A percentile compares a stretch with the other conserved stretches of the same genome.
Conservation (phyloP, 2,888 invertebrate species). For the Nebria salina region DNA sequence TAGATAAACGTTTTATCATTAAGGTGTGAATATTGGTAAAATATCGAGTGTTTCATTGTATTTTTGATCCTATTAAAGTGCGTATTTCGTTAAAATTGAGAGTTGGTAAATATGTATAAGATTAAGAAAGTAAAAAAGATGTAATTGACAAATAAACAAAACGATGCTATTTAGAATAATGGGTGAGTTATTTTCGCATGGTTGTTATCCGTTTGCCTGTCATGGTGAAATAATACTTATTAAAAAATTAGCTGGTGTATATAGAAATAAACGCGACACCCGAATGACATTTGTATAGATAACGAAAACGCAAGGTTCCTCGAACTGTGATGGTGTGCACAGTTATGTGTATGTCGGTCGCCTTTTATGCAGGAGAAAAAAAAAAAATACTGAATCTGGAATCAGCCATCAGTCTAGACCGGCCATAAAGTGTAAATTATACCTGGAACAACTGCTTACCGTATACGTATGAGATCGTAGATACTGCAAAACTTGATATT, state of each 20-base stretch:
- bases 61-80: too few relatives aligned
- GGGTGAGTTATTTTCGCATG: not conserved
- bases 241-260: conserved; percentile 47
- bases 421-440: conserved; percentile 11
- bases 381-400: not conserved
- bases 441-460: not conserved
- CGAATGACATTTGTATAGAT: conserved; percentile 40
- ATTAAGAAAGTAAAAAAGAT: too few relatives aligned
- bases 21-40: too few relatives aligned
- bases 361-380: not conserved
- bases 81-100: too few relatives aligned
- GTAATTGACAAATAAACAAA: not conserved
- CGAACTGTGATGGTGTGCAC: not conserved
- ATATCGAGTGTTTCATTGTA: too few relatives aligned
- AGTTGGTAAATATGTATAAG: too few relatives aligned
- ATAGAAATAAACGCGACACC: conserved; percentile 47
- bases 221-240: conserved; percentile 51
- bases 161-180: not conserved
- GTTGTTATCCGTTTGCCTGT: conserved; percentile 37
- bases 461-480: not conserved
- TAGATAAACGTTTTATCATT: too few relatives aligned
- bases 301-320: conserved; percentile 47
- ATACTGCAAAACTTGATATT: not conserved
- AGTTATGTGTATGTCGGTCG: not conserved
- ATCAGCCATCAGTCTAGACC: conserved; percentile 10